phyloP scores from a whole-genome alignment of 2,113 vertebrate genomes.

The Pangasianodon hypophthalmus region DNA sequence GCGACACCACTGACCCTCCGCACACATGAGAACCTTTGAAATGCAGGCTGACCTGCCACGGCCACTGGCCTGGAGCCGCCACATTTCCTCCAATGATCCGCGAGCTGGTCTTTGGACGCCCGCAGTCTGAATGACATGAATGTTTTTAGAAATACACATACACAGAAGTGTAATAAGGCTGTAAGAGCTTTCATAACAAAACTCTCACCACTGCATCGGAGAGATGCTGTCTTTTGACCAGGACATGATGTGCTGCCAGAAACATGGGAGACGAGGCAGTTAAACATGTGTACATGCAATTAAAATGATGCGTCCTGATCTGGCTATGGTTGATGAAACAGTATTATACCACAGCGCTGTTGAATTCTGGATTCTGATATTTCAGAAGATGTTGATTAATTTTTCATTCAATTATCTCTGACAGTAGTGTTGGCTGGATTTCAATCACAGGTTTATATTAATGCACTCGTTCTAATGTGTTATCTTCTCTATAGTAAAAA shows the following conservation, averaged over 20 bases:
- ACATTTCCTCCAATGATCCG: conserved; percentile 78
- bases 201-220: conserved; percentile 56
- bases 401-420: too few relatives aligned
- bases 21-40: conserved; percentile 75
- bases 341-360: too few relatives aligned
- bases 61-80: conserved; percentile 74
- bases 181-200: not conserved
- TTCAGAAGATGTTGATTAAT: too few relatives aligned
- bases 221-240: conserved; percentile 30
- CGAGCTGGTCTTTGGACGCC: conserved; percentile 61
- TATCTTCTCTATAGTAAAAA: too few relatives aligned
- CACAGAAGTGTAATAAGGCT: not conserved
- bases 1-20: conserved; percentile 78
- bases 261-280: not conserved
- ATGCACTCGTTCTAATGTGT: too few relatives aligned
- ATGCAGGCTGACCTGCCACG: conserved; percentile 85
- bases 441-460: too few relatives aligned
- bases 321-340: not conserved
- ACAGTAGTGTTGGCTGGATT: too few relatives aligned
- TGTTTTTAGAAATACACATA: not conserved
- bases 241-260: conserved; percentile 51
- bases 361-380: too few relatives aligned
- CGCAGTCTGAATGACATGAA: conserved; percentile 71
- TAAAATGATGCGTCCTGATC: not conserved
- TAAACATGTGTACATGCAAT: not conserved